Percentiles rank a stretch among this genome's conserved stretches.
phyloP scores from a whole-genome alignment of 2,888 invertebrate genomes.

The Ypsolopha sequella region DNA sequence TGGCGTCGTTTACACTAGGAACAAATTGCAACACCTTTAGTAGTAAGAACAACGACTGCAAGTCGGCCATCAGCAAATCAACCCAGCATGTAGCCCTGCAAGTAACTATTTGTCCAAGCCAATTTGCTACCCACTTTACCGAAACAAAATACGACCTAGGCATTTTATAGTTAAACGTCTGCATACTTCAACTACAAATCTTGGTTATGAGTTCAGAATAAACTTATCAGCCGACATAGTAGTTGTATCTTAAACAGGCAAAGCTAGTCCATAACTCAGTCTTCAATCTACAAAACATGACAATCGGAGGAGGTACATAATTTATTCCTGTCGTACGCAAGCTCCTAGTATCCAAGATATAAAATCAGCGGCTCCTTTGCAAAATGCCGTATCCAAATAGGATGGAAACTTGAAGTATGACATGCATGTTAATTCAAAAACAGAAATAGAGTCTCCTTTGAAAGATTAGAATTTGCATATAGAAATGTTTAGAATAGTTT shows the following conservation, averaged over 20 bases:
- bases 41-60: too few relatives aligned
- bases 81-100: too few relatives aligned
- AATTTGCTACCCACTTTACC: too few relatives aligned
- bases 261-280: conserved; percentile 2
- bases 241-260: neutral
- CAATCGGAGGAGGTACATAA: neutral
- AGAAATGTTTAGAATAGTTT: neutral
- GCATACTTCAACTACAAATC: neutral
- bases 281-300: neutral
- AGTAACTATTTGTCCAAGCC: too few relatives aligned
- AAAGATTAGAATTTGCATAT: neutral
- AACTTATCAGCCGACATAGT: too few relatives aligned
- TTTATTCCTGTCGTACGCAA: neutral
- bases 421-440: neutral
- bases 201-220: neutral
- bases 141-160: too few relatives aligned
- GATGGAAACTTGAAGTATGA: neutral
- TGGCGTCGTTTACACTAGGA: too few relatives aligned
- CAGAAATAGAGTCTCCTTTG: neutral
- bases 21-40: too few relatives aligned
- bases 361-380: conserved; percentile 1
- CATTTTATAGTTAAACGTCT: too few relatives aligned
- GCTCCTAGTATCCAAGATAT: neutral
- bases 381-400: neutral
- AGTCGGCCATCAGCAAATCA: too few relatives aligned